Evolutionary conservation across 1,140 invertebrate genomes (phyloP), one percentile per base, ranked within the genome.

Genomic region (Bilobella aurantiaca): DNA sequence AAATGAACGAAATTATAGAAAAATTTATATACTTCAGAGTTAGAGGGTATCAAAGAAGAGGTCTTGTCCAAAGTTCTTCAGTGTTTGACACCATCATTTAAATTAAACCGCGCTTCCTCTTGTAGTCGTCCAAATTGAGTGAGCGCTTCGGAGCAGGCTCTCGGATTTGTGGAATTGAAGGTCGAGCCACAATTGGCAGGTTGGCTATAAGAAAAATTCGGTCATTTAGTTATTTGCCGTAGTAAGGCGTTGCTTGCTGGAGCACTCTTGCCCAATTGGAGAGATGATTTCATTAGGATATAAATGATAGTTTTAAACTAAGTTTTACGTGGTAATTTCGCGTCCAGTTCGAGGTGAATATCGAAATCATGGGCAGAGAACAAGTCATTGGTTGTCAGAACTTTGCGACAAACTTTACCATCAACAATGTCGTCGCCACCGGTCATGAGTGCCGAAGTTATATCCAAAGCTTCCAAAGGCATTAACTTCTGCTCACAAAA

Each of bases 321-420:
- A 27, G 3, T 31, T 82, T 82, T 78, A 90, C 90, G 87, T 73
- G 87, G 82, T 68, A 87, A 79, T 62, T 89, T 87, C 68, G 93
- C 85, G 78, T 93, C 90, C 64, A 97, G 80, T 76, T 96, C 93
- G 66, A 96, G 91, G 76, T 87, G 90, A 71, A 98, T 96, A 74
- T 98, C 93, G 79, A 98, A 98, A 79, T 98, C 90, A 76, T 98
- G 94, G 63, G 93, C 87, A 58, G 87, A 88, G 78, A 96, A 97
- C 3, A 96, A 78, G 72, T 84, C 82, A 74, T 89, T 90, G 37
- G 76, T 81, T 79, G 30, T 74, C 67, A 59, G 34, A 18, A 42
- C 18, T 18, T 42, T 53, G 37, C 8, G 37, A 12, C 8, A 42
- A 23, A 23, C 8, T 57, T 57, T 27, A 12, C 27, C 53, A 21